Conservation (phyloP, 2,113 vertebrate species). For the Pomatorhinus ruficollis region DNA sequence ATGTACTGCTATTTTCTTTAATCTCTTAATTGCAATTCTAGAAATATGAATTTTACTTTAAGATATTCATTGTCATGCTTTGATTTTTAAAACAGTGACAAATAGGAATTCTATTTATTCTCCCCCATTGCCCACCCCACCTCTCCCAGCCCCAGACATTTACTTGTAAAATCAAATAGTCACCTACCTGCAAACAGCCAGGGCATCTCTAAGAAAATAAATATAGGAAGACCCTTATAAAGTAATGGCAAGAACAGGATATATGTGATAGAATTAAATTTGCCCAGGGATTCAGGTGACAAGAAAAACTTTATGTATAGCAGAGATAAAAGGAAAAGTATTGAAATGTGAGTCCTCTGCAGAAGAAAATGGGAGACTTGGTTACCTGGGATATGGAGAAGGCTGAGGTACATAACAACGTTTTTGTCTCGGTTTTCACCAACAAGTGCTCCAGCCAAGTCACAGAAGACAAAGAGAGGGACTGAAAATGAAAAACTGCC, state of each 20-base stretch:
- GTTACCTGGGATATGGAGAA: background rate
- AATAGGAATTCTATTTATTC: background rate
- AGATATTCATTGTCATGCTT: background rate
- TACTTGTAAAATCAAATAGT: background rate
- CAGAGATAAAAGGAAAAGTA: background rate
- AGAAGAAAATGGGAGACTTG: background rate
- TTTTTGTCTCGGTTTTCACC: background rate
- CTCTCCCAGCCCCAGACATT: background rate
- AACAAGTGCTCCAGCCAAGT: background rate
- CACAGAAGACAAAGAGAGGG: background rate
- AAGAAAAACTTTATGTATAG: background rate
- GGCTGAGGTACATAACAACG: background rate
- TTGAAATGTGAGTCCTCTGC: background rate
- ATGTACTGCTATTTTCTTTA: background rate
- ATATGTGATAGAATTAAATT: background rate
- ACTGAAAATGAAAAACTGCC: background rate
- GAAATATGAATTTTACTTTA: background rate
- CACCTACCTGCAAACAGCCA: background rate
- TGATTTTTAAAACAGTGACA: background rate
- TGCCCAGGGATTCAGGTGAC: background rate
- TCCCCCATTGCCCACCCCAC: fast-evolving
- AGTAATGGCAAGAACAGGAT: background rate
- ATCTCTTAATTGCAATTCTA: background rate
- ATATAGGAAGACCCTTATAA: background rate
- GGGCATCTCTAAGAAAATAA: background rate